A percentile compares a stretch with the other conserved stretches of the same genome.
Conservation (phyloP, 2,113 vertebrate species). For the Typhlomys cinereus region DNA sequence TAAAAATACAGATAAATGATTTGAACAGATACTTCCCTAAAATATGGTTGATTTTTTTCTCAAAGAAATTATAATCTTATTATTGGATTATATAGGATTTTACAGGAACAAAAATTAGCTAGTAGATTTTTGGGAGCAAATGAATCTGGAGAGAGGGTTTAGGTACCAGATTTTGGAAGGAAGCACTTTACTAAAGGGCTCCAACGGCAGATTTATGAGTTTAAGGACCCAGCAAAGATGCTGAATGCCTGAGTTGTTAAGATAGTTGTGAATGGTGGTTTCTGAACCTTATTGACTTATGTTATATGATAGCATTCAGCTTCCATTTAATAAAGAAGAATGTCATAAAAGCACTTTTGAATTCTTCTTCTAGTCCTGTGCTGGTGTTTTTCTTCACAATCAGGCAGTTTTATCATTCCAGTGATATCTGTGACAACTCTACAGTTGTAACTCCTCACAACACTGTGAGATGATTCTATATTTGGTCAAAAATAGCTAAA, state of each 20-base stretch:
- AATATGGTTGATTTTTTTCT: neutral
- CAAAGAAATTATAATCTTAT: neutral
- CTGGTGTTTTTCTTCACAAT: constrained; percentile 28
- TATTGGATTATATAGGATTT: neutral
- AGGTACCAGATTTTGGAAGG: constrained; percentile 18
- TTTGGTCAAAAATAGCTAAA: constrained; percentile 17
- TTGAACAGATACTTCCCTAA: neutral
- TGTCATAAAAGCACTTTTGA: constrained; percentile 26
- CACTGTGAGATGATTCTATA: neutral
- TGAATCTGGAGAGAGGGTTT: neutral
- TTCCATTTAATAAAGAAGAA: constrained; percentile 39
- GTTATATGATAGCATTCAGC: neutral
- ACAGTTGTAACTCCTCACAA: neutral
- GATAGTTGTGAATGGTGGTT: constrained; percentile 61
- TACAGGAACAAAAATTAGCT: neutral
- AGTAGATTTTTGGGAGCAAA: constrained; percentile 45
- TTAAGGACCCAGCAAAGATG: constrained; percentile 12
- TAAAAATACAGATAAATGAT: neutral
- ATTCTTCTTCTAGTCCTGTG: neutral
- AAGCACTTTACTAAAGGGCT: constrained; percentile 7
- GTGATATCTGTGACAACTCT: neutral
- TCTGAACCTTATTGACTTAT: constrained; percentile 43
- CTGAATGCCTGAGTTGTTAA: constrained; percentile 43
- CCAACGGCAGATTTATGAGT: constrained; percentile 18
- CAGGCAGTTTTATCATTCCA: neutral